Percentiles rank a stretch among this genome's conserved stretches.
Conservation (phyloP, 2,797 vertebrate species). For the Micrastur ruficollis region DNA sequence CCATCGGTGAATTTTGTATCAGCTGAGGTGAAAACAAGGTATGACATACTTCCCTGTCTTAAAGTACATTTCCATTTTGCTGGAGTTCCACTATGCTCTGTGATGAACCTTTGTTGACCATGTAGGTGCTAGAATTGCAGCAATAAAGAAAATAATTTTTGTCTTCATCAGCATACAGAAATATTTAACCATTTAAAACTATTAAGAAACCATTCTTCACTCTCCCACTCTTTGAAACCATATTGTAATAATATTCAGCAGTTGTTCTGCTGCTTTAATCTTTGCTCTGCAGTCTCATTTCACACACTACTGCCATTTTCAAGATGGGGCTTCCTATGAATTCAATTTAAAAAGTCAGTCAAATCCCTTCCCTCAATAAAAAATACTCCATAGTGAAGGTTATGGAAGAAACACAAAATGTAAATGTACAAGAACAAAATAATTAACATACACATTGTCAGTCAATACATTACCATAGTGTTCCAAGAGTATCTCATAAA, state of each 20-base stretch:
- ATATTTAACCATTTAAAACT: not conserved
- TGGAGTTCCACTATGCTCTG: not conserved
- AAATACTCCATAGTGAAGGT: not conserved
- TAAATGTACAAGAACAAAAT: not conserved
- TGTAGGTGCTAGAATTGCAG: not conserved
- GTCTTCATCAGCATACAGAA: not conserved
- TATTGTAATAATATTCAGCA: not conserved
- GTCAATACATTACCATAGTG: not conserved
- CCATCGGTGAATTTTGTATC: not conserved
- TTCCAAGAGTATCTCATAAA: not conserved
- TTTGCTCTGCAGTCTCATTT: not conserved
- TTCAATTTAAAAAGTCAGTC: not conserved
- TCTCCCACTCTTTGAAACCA: not conserved
- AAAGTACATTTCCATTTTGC: not conserved
- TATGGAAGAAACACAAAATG: not conserved
- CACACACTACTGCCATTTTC: not conserved
- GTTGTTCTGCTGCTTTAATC: not conserved
- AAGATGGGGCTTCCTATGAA: not conserved
- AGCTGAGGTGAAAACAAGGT: not conserved
- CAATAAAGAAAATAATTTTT: not conserved
- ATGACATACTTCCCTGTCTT: not conserved
- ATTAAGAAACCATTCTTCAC: not conserved
- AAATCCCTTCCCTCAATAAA: not conserved
- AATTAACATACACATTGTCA: not conserved
- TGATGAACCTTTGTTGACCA: rapidly evolving